phyloP scores from a whole-genome alignment of 2,888 invertebrate species.

The Drosophila phalerata region DNA sequence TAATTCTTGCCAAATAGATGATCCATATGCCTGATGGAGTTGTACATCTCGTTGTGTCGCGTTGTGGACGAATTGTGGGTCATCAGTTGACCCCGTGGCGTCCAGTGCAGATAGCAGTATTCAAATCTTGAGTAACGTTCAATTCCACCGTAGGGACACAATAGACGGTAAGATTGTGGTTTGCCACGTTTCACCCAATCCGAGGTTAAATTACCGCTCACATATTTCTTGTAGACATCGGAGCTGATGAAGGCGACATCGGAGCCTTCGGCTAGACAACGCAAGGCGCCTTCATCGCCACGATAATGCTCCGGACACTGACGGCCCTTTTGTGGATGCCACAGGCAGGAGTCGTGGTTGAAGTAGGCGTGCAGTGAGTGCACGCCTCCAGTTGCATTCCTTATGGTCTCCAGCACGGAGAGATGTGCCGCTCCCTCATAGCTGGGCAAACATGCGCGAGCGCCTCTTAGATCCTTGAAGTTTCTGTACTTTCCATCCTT shows the following conservation, averaged over 20 bases:
- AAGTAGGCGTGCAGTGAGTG: slow-evolving; percentile 86
- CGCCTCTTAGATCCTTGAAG: slow-evolving; percentile 89
- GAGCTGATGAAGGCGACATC: slow-evolving; percentile 93
- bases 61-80: slow-evolving; percentile 86
- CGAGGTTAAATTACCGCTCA: slow-evolving; percentile 86
- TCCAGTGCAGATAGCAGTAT: slow-evolving; percentile 89
- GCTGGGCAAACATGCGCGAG: slow-evolving; percentile 92
- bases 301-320: slow-evolving; percentile 84
- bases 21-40: slow-evolving; percentile 90
- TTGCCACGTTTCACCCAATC: slow-evolving; percentile 85
- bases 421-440: slow-evolving; percentile 91
- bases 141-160: slow-evolving; percentile 87
- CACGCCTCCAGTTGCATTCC: slow-evolving; percentile 83
- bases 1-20: slow-evolving; percentile 89
- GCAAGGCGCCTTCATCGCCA: slow-evolving; percentile 89
- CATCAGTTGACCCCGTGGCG: slow-evolving; percentile 89
- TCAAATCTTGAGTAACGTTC: slow-evolving; percentile 80
- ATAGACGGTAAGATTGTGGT: slow-evolving; percentile 86
- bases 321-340: slow-evolving; percentile 82
- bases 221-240: slow-evolving; percentile 87
- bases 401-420: slow-evolving; percentile 86
- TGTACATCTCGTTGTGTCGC: slow-evolving; percentile 89
- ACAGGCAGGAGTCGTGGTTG: slow-evolving; percentile 90
- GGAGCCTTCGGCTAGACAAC: slow-evolving; percentile 89
- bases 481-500: slow-evolving; percentile 86